Conservation (phyloP, 2,113 vertebrate genomes). For the Cricetomys ansorgei region DNA sequence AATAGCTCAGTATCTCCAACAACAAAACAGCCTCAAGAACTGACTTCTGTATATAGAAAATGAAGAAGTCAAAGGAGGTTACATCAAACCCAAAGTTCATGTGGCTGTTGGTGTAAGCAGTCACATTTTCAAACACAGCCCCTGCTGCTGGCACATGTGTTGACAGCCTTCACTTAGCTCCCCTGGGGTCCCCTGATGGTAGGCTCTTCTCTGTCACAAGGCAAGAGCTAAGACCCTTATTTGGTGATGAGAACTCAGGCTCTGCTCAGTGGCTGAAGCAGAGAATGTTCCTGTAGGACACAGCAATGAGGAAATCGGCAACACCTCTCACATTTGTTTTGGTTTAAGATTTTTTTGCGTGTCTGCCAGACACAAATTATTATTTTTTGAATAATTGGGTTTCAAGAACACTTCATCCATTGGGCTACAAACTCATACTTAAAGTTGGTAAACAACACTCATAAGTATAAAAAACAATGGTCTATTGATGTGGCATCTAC, state of each 20-base stretch:
- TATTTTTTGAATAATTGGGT: slow-evolving; percentile 15
- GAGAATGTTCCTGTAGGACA: slow-evolving; percentile 56
- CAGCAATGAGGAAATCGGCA: slow-evolving; percentile 29
- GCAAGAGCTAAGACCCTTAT: slow-evolving; percentile 64
- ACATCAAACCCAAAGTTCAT: neutral
- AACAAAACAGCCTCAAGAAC: neutral
- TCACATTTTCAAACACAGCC: neutral
- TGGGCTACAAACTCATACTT: slow-evolving; percentile 49
- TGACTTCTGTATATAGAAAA: neutral
- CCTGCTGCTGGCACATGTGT: neutral
- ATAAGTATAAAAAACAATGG: slow-evolving; percentile 38
- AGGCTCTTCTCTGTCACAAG: neutral
- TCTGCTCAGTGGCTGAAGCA: slow-evolving; percentile 41
- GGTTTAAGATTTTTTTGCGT: slow-evolving; percentile 59
- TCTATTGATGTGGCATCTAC: slow-evolving; percentile 46
- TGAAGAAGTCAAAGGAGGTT: neutral
- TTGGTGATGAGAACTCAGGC: slow-evolving; percentile 58
- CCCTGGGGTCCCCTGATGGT: neutral
- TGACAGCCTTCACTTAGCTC: neutral
- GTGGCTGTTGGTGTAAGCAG: neutral
- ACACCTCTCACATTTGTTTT: slow-evolving; percentile 51
- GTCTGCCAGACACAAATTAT: slow-evolving; percentile 39
- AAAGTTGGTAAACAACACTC: slow-evolving; percentile 29
- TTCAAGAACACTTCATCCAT: slow-evolving; percentile 29
- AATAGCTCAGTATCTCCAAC: neutral